Evolutionary conservation across 2,888 invertebrate genomes (phyloP).

Genomic region (Itoplectis maculator): DNA sequence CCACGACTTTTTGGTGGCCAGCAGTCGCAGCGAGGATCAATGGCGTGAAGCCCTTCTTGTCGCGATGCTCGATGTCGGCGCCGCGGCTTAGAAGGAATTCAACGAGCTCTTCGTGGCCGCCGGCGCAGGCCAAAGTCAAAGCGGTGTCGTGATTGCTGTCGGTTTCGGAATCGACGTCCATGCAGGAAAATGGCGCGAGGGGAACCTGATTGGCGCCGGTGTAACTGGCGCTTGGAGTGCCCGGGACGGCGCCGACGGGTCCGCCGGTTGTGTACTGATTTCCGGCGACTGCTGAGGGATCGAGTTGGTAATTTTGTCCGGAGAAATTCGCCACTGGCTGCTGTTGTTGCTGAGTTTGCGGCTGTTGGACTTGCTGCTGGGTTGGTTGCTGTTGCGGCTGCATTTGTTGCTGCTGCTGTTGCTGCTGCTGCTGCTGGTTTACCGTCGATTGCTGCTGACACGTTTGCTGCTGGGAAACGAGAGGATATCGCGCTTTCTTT

Average conservation of each 20-base stretch:
- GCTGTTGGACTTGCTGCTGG: conserved; percentile 70
- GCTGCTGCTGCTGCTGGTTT: conserved; percentile 73
- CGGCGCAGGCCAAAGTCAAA: conserved; percentile 97
- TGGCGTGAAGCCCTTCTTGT: conserved; percentile 99
- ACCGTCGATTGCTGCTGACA: conserved; percentile 68
- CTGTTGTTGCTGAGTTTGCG: conserved; percentile 76
- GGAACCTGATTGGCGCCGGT: conserved; percentile 80
- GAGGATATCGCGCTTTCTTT: conserved; percentile 83
- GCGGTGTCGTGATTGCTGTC: conserved; percentile 99
- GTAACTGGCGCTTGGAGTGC: conserved; percentile 74
- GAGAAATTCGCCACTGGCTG: conserved; percentile 80
- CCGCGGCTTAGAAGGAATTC: conserved; percentile 95
- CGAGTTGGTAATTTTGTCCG: conserved; percentile 85
- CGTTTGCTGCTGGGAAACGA: conserved; percentile 75
- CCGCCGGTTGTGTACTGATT: conserved; percentile 63
- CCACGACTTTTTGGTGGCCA: conserved; percentile 96
- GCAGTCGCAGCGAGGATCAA: conserved; percentile 98
- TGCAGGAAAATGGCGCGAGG: conserved; percentile 88
- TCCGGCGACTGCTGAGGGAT: conserved; percentile 84
- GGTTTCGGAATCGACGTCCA: conserved; percentile 98
- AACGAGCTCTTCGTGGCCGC: conserved; percentile 98
- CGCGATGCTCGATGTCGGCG: conserved; percentile 98
- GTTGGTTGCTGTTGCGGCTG: conserved; percentile 67
- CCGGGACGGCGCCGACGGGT: conserved; percentile 60
- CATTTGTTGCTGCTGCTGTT: conserved; percentile 75